Evolutionary conservation across 2,888 invertebrate genomes (phyloP).

Genomic region (Timema podura): DNA sequence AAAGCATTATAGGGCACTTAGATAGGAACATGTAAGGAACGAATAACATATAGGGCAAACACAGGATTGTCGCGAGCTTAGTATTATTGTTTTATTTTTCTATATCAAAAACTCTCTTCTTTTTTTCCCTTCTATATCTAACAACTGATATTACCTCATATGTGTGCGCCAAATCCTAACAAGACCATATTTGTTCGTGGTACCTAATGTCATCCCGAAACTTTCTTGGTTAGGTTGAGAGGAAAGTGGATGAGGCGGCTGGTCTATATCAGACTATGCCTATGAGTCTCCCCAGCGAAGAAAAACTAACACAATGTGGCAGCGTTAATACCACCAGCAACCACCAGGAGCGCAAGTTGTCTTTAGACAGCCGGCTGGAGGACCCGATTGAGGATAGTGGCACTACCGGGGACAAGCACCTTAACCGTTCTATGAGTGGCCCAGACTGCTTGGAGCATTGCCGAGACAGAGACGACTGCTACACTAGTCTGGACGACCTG

Average conservation of each 20-base stretch:
- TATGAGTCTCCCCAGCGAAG: conserved; percentile 45
- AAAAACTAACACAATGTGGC: conserved; percentile 31
- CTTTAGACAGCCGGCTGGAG: conserved; percentile 39
- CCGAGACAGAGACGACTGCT: neutral
- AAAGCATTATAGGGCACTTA: too few species aligned
- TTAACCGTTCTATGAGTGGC: conserved; percentile 56
- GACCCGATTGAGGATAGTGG: conserved; percentile 38
- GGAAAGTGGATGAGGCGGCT: conserved; percentile 57
- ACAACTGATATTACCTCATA: neutral
- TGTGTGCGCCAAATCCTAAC: neutral
- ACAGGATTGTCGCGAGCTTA: too few species aligned
- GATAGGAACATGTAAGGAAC: too few species aligned
- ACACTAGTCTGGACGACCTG: conserved; percentile 11
- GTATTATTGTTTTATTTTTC: too few species aligned
- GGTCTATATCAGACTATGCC: conserved; percentile 71
- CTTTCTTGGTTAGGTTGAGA: conserved; percentile 52
- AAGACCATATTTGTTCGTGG: too few species aligned
- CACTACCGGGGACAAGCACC: conserved; percentile 25
- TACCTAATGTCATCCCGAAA: neutral
- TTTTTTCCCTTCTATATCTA: neutral
- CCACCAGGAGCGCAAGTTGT: conserved; percentile 1
- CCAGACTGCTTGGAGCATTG: conserved; percentile 52
- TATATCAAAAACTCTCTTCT: too few species aligned
- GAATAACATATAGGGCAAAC: too few species aligned
- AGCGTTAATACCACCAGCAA: conserved; percentile 37